Evolutionary conservation across 2,797 vertebrate species (phyloP).

Genomic region (Dromococcyx pavoninus): DNA sequence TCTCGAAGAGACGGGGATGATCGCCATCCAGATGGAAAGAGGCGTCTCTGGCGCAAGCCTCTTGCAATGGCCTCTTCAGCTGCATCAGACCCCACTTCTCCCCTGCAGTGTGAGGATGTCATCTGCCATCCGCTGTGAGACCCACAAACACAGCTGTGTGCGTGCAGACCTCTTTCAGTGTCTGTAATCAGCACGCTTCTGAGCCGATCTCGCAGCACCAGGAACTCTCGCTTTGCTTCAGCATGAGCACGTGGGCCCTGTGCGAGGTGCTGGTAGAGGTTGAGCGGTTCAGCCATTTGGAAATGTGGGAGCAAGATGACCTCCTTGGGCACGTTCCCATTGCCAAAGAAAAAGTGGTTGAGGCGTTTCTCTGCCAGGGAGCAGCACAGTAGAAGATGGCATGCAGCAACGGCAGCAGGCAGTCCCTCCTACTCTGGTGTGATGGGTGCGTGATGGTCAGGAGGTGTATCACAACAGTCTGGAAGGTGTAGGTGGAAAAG

Average conservation of each 20-base stretch:
- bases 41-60: too few relatives aligned
- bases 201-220: neutral
- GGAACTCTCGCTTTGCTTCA: rapidly evolving
- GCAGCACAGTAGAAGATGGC: rapidly evolving
- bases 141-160: neutral
- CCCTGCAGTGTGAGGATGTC: too few relatives aligned
- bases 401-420: neutral
- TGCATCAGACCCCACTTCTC: too few relatives aligned
- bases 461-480: neutral
- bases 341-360: neutral
- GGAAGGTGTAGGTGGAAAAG: neutral
- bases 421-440: neutral
- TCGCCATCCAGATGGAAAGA: too few relatives aligned
- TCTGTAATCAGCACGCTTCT: rapidly evolving
- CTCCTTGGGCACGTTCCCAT: neutral
- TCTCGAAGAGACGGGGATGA: too few relatives aligned
- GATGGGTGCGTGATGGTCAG: neutral
- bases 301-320: neutral
- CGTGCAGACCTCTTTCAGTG: neutral
- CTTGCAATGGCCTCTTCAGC: too few relatives aligned
- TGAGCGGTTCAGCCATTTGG: rapidly evolving
- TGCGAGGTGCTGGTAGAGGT: neutral
- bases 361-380: neutral
- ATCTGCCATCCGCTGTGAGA: too few relatives aligned
- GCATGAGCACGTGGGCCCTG: rapidly evolving